A percentile compares a stretch with the other conserved stretches of the same genome.
Evolutionary conservation across 2,888 invertebrate genomes (phyloP).

Genomic region (Eucera pruinosa): DNA sequence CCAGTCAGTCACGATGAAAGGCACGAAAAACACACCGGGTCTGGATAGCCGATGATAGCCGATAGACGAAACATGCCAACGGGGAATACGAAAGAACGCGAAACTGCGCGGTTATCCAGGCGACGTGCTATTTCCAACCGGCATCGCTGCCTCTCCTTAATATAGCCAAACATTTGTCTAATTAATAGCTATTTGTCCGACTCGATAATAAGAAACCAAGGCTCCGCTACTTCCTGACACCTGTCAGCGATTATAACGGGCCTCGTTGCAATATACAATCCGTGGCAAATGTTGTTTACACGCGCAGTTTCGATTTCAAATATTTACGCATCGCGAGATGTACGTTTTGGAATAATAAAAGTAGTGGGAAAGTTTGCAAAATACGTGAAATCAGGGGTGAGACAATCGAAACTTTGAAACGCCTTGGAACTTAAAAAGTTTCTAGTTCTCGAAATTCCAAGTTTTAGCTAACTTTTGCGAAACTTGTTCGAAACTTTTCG

Average conservation of each 20-base stretch:
- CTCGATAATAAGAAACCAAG: no score
- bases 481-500: no score
- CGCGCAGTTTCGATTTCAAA: no score
- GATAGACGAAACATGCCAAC: slow-evolving; percentile 31
- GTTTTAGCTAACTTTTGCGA: no score
- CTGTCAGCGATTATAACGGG: background rate
- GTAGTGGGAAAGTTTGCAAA: no score
- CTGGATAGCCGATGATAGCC: slow-evolving; percentile 5
- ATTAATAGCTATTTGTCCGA: slow-evolving; percentile 80
- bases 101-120: slow-evolving; percentile 71
- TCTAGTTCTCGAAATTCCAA: no score
- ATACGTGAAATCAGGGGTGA: no score
- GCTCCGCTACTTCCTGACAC: background rate
- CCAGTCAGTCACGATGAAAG: background rate
- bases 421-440: no score
- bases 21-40: background rate
- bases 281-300: background rate
- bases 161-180: slow-evolving; percentile 80
- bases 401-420: no score
- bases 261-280: no score
- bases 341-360: no score
- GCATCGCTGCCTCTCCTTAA: slow-evolving; percentile 76
- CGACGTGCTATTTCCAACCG: slow-evolving; percentile 77
- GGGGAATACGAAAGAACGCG: slow-evolving; percentile 46
- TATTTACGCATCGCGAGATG: no score